Conservation (phyloP, 2,888 invertebrate species). For the Molanna angustata region DNA sequence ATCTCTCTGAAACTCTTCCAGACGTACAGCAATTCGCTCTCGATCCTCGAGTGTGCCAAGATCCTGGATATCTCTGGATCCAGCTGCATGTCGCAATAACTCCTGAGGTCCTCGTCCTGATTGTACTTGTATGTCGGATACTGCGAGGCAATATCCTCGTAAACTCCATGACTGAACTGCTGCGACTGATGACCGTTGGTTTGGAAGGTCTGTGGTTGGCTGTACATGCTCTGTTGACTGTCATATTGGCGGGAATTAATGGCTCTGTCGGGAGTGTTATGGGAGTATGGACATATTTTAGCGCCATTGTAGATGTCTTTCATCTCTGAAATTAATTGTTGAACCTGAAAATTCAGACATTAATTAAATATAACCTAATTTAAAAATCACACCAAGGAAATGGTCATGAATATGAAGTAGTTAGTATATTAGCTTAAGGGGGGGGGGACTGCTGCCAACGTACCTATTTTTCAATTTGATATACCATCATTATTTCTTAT, state of each 20-base stretch:
- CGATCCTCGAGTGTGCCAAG: constrained; percentile 70
- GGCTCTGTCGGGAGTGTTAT: constrained; percentile 36
- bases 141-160: constrained; percentile 1
- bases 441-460: too few species aligned
- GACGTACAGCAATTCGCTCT: constrained; percentile 69
- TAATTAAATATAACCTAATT: too few species aligned
- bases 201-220: constrained; percentile 9
- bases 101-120: constrained; percentile 36
- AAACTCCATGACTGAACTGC: constrained; percentile 9
- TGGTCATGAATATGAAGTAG: too few species aligned
- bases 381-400: too few species aligned
- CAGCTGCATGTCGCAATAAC: constrained; percentile 59
- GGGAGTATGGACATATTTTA: constrained; percentile 67
- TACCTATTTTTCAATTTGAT: too few species aligned
- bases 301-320: constrained; percentile 73
- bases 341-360: constrained; percentile 64
- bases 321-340: constrained; percentile 72
- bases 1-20: constrained; percentile 83
- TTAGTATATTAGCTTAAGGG: too few species aligned
- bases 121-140: constrained; percentile 11
- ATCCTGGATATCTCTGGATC: constrained; percentile 63
- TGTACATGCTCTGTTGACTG: neutral
- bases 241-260: neutral
- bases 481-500: too few species aligned
- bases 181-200: constrained; percentile 20